phyloP scores from a whole-genome alignment of 2,888 invertebrate genomes.

The Branchipolynoe longqiensis region DNA sequence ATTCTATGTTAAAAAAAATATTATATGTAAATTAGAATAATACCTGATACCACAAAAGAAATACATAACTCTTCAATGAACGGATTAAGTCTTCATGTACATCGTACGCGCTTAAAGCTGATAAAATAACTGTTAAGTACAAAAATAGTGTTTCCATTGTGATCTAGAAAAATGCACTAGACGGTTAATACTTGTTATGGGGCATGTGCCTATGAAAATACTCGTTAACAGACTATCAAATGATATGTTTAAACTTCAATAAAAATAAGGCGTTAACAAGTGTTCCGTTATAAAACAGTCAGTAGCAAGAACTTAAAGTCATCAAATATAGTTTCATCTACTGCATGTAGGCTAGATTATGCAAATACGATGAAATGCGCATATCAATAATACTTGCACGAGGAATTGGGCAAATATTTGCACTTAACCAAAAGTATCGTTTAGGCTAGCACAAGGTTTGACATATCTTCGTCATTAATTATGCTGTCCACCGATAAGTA shows the following conservation, averaged over 20 bases:
- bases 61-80: constrained; percentile 46
- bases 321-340: constrained; percentile 52
- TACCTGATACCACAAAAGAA: constrained; percentile 31
- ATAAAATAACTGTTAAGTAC: constrained; percentile 49
- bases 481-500: constrained; percentile 17
- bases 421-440: constrained; percentile 20
- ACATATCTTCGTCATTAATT: constrained; percentile 5
- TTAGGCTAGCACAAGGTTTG: constrained; percentile 12
- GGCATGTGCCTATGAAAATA: constrained; percentile 57
- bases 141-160: constrained; percentile 57
- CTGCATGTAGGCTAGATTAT: constrained; percentile 47
- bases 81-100: constrained; percentile 55
- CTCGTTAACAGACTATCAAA: constrained; percentile 54
- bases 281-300: constrained; percentile 50
- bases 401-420: neutral
- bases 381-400: constrained; percentile 45
- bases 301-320: constrained; percentile 54
- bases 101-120: constrained; percentile 48
- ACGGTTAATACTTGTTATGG: constrained; percentile 56
- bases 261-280: constrained; percentile 51
- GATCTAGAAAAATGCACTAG: constrained; percentile 54
- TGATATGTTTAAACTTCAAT: constrained; percentile 54
- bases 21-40: constrained; percentile 51
- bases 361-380: constrained; percentile 40
- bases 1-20: neutral